Conservation (phyloP, 2,113 vertebrate genomes). For the Eurystomus gularis region DNA sequence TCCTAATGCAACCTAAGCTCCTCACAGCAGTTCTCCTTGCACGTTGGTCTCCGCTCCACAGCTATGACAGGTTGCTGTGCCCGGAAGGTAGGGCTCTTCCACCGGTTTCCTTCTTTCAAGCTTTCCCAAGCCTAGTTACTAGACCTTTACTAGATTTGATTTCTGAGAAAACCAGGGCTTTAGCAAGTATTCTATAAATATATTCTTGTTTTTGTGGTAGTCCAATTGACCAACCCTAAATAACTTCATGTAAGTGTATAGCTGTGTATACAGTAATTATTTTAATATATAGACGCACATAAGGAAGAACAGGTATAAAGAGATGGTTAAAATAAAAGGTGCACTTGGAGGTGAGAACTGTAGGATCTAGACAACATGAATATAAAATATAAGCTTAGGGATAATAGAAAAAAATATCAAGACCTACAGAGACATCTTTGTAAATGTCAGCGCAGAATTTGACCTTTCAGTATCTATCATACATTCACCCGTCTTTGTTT, state of each 20-base stretch:
- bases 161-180: background rate
- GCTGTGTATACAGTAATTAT: background rate
- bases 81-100: background rate
- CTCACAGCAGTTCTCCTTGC: background rate
- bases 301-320: background rate
- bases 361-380: constrained; percentile 25
- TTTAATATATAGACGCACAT: background rate
- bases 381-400: constrained; percentile 32
- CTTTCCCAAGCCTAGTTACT: background rate
- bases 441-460: constrained; percentile 63
- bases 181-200: background rate
- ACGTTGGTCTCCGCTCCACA: background rate
- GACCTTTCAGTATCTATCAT: constrained; percentile 60
- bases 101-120: background rate
- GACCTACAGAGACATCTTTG: constrained; percentile 39
- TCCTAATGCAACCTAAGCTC: background rate
- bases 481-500: constrained; percentile 41
- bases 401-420: constrained; percentile 55
- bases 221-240: background rate
- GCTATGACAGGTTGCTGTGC: background rate
- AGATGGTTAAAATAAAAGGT: background rate
- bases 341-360: background rate
- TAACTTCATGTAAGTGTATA: background rate
- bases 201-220: background rate
- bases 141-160: background rate